Evolutionary conservation across 2,113 vertebrate species (phyloP).

Genomic region (Polypterus senegalus): DNA sequence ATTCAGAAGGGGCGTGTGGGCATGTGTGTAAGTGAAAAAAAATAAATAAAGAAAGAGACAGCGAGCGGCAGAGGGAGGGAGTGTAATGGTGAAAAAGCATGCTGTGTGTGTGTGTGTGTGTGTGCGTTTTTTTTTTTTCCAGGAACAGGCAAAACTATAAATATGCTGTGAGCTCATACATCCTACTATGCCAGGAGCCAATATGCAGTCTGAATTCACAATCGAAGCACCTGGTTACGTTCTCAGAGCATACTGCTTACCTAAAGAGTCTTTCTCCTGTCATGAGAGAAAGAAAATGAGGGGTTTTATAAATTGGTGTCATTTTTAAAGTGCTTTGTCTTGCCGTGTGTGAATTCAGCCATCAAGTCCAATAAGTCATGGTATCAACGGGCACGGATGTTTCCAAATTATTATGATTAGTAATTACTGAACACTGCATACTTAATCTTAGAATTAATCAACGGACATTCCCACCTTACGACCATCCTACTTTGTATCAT

Average conservation of each 20-base stretch:
- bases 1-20: slow-evolving; percentile 30
- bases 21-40: slow-evolving; percentile 27
- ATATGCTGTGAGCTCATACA: slow-evolving; percentile 33
- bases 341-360: too few relatives aligned
- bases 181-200: slow-evolving; percentile 20
- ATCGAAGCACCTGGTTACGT: slow-evolving; percentile 31
- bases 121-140: background rate
- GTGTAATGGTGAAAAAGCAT: slow-evolving; percentile 22
- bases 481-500: too few relatives aligned
- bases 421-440: too few relatives aligned
- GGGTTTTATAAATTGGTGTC: too few relatives aligned
- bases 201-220: slow-evolving; percentile 22
- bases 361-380: too few relatives aligned
- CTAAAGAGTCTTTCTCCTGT: too few relatives aligned
- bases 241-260: slow-evolving; percentile 8
- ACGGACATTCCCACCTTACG: too few relatives aligned
- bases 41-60: slow-evolving; percentile 19
- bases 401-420: too few relatives aligned
- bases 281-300: too few relatives aligned
- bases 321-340: too few relatives aligned
- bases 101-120: slow-evolving; percentile 13
- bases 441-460: too few relatives aligned
- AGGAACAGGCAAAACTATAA: slow-evolving; percentile 23
- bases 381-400: too few relatives aligned
- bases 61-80: slow-evolving; percentile 23